Evolutionary conservation across 2,113 vertebrate genomes (phyloP).

Genomic region (Pseudolaguvia tuberculata): DNA sequence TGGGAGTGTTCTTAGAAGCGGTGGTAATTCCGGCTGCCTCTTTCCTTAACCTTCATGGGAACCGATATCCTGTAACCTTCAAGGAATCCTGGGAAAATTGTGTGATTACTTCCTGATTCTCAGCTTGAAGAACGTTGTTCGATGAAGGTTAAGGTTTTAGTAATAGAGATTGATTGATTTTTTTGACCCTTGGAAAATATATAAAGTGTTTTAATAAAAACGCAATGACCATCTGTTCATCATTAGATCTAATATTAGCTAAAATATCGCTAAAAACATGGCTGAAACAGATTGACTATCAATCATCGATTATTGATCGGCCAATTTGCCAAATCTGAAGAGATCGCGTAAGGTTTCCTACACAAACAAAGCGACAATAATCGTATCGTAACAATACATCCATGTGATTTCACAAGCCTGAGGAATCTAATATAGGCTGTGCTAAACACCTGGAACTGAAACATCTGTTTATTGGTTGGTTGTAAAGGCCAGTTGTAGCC

Average conservation of each 20-base stretch:
- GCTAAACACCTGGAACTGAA: neutral
- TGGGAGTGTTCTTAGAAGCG: conserved; percentile 25
- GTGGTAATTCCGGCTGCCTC: neutral
- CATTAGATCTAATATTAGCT: no score
- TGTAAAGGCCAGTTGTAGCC: neutral
- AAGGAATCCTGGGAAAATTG: conserved; percentile 19
- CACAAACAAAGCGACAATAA: no score
- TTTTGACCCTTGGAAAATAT: no score
- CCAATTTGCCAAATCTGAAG: no score
- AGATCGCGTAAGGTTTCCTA: no score
- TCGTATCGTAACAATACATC: neutral
- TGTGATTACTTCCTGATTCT: conserved; percentile 21
- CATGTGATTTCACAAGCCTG: neutral
- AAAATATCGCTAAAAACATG: no score
- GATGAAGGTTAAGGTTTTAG: neutral
- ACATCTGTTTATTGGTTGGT: neutral
- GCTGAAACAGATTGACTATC: no score
- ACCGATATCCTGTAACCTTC: conserved; percentile 20
- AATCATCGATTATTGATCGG: no score
- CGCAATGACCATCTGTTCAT: no score
- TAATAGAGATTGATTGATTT: no score
- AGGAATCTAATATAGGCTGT: neutral
- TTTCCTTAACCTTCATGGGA: conserved; percentile 43
- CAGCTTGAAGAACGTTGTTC: neutral
- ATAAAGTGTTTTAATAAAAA: no score